Base-by-base conservation (phyloP, 1,140 invertebrate species). In the Gryon sp. region DNA sequence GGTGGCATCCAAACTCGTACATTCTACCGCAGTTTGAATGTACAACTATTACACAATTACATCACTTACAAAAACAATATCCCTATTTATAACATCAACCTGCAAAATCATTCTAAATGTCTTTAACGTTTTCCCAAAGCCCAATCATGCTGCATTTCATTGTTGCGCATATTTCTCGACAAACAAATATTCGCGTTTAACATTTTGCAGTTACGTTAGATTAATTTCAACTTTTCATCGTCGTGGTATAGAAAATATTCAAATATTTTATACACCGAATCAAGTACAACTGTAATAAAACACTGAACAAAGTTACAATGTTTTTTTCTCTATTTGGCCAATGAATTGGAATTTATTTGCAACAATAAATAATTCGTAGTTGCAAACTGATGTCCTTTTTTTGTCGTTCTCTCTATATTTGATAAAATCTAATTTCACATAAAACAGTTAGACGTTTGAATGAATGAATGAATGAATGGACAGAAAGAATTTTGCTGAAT, bases 11-110 rank as follows among this genome's bases (percentile, higher is more conserved):
- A 59, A 26, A 46, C 68, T 72, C 48, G 62, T 75, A 30, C 60
- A 66, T 59, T 68, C 72, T 68, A 73, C 75, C 62, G 53, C 62
- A 57, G 41, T 55, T n/a, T 46, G 62, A 75, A 68, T 75, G 38
- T 62, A 62, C 62, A 68, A 68, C 62, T 75, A 68, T 66, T 74
- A 66, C 53, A 65, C 45, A 38, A 50, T 66, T 66, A 60, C 46
- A 38, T 34, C 43, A 41, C 43, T 55, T 60, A 22, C 62, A 62
- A 68, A 53, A 75, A 66, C 72, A 60, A 60, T 66, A 73, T 50
- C 41, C 18, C 60, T 65, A 65, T 59, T 65, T 43, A 52, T 24
- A 52, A 40, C 24, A 6, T 18, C 0, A 34, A 41, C 14, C 14
- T 24, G 22, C 7, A 1, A 9, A 38, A 28, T 24, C 36, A 26